A percentile compares a stretch with the other conserved stretches of the same genome.
These are phyloP conservation scores for Archips xylosteana DNA, from an alignment of 2,888 invertebrate genomes.

Conservation along the genomic window DNA sequence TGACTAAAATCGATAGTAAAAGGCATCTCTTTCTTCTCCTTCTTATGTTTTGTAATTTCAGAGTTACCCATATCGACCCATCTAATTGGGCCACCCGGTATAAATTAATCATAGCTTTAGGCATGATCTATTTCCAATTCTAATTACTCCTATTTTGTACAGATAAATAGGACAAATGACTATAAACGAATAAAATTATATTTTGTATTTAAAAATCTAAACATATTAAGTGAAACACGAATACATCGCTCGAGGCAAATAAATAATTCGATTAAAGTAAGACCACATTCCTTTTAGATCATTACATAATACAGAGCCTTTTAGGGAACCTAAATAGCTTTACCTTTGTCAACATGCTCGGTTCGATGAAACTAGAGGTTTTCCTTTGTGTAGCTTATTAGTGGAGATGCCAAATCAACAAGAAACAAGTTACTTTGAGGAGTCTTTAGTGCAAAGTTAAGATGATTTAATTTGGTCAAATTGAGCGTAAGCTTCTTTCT, in stretches of 20 bases:
- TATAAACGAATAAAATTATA: too few species aligned
- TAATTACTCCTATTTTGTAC: too few species aligned
- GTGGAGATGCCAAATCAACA: slow-evolving; percentile 25
- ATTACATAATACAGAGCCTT: slow-evolving; percentile 9
- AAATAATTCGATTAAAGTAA: slow-evolving; percentile 2
- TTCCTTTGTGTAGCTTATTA: slow-evolving; percentile 16
- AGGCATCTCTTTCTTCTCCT: too few species aligned
- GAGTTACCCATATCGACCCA: too few species aligned
- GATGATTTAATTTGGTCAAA: slow-evolving; percentile 21
- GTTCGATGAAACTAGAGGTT: slow-evolving; percentile 4
- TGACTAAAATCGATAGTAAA: too few species aligned
- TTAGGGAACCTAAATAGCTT: slow-evolving; percentile 10
- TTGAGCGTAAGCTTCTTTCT: slow-evolving; percentile 1
- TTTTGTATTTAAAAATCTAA: background rate
- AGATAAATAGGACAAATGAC: too few species aligned
- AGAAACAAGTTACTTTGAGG: slow-evolving; percentile 23
- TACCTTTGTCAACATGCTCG: slow-evolving; percentile 11
- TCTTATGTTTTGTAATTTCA: too few species aligned
- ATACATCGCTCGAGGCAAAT: background rate
- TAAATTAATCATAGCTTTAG: too few species aligned
- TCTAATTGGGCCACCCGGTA: too few species aligned
- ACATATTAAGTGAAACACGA: background rate
- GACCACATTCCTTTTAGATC: background rate
- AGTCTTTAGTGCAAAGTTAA: background rate
- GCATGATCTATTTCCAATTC: too few species aligned